Evolutionary conservation across 1,140 invertebrate genomes (phyloP).

Genomic region (Mylabris phalerata): DNA sequence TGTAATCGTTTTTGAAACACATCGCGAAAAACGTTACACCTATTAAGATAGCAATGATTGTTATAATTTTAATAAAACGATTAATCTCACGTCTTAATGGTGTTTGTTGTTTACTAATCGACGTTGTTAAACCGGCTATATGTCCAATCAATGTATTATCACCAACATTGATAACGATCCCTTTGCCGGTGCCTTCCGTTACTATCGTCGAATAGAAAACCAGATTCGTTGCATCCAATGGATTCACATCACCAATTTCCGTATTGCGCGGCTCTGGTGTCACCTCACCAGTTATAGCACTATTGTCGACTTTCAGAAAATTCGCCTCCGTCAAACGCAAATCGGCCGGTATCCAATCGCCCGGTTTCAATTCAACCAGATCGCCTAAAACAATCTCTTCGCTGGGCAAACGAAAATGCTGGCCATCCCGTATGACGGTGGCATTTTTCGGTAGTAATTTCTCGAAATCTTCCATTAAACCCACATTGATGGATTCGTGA

Average conservation of each 20-base stretch:
- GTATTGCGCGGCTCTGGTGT: slow-evolving; percentile 55
- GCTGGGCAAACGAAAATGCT: slow-evolving; percentile 51
- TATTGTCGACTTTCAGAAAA: slow-evolving; percentile 49
- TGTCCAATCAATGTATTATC: slow-evolving; percentile 76
- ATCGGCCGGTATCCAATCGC: slow-evolving; percentile 67
- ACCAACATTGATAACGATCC: slow-evolving; percentile 72
- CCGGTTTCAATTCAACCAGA: slow-evolving; percentile 62
- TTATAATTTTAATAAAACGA: slow-evolving; percentile 67
- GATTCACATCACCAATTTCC: slow-evolving; percentile 56
- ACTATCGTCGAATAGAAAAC: slow-evolving; percentile 72
- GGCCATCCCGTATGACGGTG: slow-evolving; percentile 58
- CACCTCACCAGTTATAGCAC: slow-evolving; percentile 67
- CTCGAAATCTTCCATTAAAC: slow-evolving; percentile 60
- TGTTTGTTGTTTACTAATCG: slow-evolving; percentile 20
- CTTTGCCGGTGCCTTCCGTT: slow-evolving; percentile 63
- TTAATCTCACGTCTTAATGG: slow-evolving; percentile 70
- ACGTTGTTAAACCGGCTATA: slow-evolving; percentile 70
- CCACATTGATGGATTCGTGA: slow-evolving; percentile 58
- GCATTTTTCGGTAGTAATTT: slow-evolving; percentile 54
- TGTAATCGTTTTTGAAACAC: slow-evolving; percentile 59
- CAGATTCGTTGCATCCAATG: slow-evolving; percentile 66
- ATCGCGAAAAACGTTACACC: slow-evolving; percentile 66
- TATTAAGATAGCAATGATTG: slow-evolving; percentile 62
- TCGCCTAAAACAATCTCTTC: slow-evolving; percentile 65
- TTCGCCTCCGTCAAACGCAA: slow-evolving; percentile 57